These are phyloP conservation scores for Drosophila burlai DNA, from an alignment of 1,140 invertebrate species.

Conservation along the genomic window DNA sequence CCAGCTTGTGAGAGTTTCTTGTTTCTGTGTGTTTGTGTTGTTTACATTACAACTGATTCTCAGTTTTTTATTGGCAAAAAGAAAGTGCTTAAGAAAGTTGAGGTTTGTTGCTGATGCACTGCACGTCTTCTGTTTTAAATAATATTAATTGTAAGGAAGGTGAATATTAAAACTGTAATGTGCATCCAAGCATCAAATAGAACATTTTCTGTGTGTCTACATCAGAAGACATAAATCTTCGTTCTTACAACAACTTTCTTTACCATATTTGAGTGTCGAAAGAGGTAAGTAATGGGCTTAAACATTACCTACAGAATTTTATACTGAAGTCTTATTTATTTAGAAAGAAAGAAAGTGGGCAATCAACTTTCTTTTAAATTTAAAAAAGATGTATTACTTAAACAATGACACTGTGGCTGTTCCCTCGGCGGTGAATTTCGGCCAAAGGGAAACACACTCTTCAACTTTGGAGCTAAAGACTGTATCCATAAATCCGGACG, in stretches of 20 bases:
- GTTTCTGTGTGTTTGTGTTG: conserved; percentile 26
- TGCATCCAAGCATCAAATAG: conserved; percentile 8
- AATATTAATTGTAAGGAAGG: not conserved
- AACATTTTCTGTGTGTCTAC: not conserved
- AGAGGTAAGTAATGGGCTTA: not conserved
- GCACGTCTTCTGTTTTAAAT: not conserved
- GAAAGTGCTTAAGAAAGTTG: conserved; percentile 54
- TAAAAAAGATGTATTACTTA: conserved; percentile 36
- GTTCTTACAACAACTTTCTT: conserved; percentile 5
- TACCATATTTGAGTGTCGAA: not conserved
- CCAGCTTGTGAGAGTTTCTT: conserved; percentile 7
- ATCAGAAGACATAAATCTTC: conserved; percentile 18
- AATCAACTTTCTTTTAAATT: not conserved
- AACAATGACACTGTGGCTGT: conserved; percentile 33
- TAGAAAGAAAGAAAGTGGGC: not conserved
- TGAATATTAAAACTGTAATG: not conserved
- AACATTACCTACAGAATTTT: not conserved
- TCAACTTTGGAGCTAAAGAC: conserved; percentile 91
- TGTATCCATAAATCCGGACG: conserved; percentile 92
- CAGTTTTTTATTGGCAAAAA: conserved; percentile 36
- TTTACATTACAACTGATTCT: conserved; percentile 51
- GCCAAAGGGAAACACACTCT: conserved; percentile 33
- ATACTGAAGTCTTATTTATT: not conserved
- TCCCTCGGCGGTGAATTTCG: conserved; percentile 27
- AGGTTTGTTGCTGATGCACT: not conserved